Evolutionary conservation across 1,140 invertebrate species (phyloP).

Genomic region (Drosophila melanica): DNA sequence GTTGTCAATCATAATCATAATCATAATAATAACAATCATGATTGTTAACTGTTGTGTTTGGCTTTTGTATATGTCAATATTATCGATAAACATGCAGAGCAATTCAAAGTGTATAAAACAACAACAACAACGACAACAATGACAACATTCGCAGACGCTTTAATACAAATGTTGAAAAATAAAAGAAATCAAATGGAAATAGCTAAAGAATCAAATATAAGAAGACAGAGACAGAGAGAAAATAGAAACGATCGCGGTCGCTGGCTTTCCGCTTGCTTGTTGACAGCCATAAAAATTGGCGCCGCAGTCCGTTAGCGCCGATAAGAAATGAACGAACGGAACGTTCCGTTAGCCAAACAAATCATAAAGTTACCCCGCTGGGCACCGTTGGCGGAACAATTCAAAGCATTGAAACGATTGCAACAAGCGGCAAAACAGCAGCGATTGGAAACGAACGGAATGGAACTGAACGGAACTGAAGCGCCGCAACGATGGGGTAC

Average conservation of each 20-base stretch:
- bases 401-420: conserved; percentile 11
- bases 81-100: conserved; percentile 72
- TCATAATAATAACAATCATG: conserved; percentile 17
- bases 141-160: conserved; percentile 38
- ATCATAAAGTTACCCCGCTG: conserved; percentile 43
- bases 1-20: conserved; percentile 20
- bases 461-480: conserved; percentile 2
- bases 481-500: neutral
- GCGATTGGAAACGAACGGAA: neutral
- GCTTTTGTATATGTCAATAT: conserved; percentile 24
- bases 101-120: conserved; percentile 35
- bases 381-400: conserved; percentile 18
- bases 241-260: neutral
- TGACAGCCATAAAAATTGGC: conserved; percentile 70
- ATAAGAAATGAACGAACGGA: conserved; percentile 29
- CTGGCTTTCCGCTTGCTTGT: conserved; percentile 10
- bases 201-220: neutral
- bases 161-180: conserved; percentile 29
- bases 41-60: conserved; percentile 35
- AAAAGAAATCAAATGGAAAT: neutral
- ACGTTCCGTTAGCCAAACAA: conserved; percentile 38
- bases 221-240: neutral
- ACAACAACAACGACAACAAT: conserved; percentile 46
- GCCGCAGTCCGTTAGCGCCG: conserved; percentile 42
- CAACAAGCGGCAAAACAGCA: conserved; percentile 9